These are phyloP conservation scores for Neosalanx taihuensis DNA, from an alignment of 2,797 vertebrate genomes.

Conservation along the genomic window DNA sequence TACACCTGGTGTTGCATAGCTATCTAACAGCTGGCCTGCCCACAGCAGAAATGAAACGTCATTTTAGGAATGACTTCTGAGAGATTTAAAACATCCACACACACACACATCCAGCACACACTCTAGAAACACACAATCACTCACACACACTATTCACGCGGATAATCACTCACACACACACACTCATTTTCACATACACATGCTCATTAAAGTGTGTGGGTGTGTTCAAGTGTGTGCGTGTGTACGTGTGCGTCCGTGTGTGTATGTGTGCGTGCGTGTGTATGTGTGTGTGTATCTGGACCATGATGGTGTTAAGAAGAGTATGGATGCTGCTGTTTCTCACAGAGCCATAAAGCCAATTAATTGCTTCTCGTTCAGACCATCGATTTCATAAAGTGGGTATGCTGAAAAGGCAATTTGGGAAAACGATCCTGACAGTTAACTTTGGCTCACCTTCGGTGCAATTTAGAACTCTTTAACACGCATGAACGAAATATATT, in stretches of 20 bases:
- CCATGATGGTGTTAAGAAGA: not conserved
- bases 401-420: constrained; percentile 65
- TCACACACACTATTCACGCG: constrained; percentile 8
- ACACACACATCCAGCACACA: constrained; percentile 22
- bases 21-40: too few species aligned
- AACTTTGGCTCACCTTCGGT: constrained; percentile 67
- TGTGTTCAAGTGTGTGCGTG: not conserved
- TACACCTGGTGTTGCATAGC: too few species aligned
- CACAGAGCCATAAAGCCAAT: constrained; percentile 58
- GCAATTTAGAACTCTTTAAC: constrained; percentile 60
- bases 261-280: too few species aligned
- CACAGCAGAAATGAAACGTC: too few species aligned
- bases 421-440: constrained; percentile 65
- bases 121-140: constrained; percentile 20
- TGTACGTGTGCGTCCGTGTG: too few species aligned
- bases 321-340: not conserved
- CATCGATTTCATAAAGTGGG: constrained; percentile 68
- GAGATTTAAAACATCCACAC: not conserved
- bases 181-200: not conserved
- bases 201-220: too few species aligned
- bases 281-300: not conserved
- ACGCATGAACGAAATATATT: constrained; percentile 59
- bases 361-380: constrained; percentile 65
- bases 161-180: not conserved
- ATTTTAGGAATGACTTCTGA: too few species aligned